phyloP scores from a whole-genome alignment of 2,888 invertebrate species.

The Acronicta aceris region DNA sequence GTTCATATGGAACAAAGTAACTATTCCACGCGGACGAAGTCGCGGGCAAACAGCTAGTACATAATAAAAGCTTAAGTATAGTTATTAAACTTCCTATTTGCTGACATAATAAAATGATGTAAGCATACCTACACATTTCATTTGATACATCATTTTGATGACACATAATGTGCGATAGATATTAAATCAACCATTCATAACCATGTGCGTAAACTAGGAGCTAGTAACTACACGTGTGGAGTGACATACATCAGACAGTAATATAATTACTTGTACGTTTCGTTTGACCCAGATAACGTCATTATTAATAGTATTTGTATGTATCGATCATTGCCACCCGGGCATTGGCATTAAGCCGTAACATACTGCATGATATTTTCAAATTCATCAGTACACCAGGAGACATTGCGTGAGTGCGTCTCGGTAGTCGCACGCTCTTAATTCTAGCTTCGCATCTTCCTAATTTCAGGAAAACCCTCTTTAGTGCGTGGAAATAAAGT shows the following conservation, averaged over 20 bases:
- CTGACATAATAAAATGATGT: conserved; percentile 14
- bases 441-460: conserved; percentile 33
- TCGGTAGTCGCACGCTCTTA: conserved; percentile 72
- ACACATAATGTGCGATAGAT: conserved; percentile 11
- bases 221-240: conserved; percentile 37
- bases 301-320: conserved; percentile 59
- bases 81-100: neutral
- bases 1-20: too few relatives aligned
- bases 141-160: conserved; percentile 15
- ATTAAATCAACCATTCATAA: conserved; percentile 28
- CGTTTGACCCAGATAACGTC: conserved; percentile 61
- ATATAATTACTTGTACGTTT: conserved; percentile 45
- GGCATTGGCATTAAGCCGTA: conserved; percentile 73
- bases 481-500: conserved; percentile 43
- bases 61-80: too few relatives aligned
- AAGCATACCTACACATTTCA: conserved; percentile 15
- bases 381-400: conserved; percentile 69
- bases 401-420: conserved; percentile 80
- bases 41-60: too few relatives aligned
- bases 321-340: conserved; percentile 74
- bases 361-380: conserved; percentile 63
- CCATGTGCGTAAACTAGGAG: conserved; percentile 33
- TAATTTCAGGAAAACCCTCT: neutral
- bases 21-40: too few relatives aligned
- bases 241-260: conserved; percentile 37